These are phyloP conservation scores for Lordiphosa mommai DNA, from an alignment of 1,140 invertebrate genomes.

Conservation along the genomic window DNA sequence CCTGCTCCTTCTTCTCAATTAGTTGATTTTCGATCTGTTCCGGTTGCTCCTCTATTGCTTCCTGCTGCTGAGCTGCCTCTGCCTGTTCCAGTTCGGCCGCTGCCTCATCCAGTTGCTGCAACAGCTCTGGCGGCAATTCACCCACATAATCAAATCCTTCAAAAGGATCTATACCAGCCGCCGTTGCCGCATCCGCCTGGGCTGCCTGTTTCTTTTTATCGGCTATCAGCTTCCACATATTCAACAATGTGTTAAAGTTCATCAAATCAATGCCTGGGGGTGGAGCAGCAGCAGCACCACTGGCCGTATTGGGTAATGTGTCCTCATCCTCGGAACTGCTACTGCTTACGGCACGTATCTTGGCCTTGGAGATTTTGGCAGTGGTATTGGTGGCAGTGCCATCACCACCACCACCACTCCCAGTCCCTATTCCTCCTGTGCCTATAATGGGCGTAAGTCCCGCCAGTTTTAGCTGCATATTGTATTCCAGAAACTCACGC, in stretches of 20 bases:
- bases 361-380: slow-evolving; percentile 37
- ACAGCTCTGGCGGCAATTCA: slow-evolving; percentile 55
- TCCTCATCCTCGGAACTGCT: slow-evolving; percentile 65
- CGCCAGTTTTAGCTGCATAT: slow-evolving; percentile 47
- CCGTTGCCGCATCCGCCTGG: slow-evolving; percentile 12
- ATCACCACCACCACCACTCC: not conserved
- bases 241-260: slow-evolving; percentile 59
- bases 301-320: not conserved
- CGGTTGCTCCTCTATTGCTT: not conserved
- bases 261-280: slow-evolving; percentile 38
- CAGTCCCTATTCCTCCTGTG: slow-evolving; percentile 5
- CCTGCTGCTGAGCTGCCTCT: not conserved
- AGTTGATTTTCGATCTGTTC: too few species aligned
- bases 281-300: slow-evolving; percentile 1
- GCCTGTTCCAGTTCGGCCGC: slow-evolving; percentile 4
- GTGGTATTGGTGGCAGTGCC: slow-evolving; percentile 17
- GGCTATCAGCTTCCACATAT: slow-evolving; percentile 73
- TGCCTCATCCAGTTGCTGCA: slow-evolving; percentile 52
- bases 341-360: slow-evolving; percentile 71
- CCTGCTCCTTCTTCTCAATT: not conserved
- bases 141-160: slow-evolving; percentile 48
- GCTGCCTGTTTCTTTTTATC: slow-evolving; percentile 60
- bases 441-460: slow-evolving; percentile 53
- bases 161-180: slow-evolving; percentile 8
- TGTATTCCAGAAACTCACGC: slow-evolving; percentile 63